These are phyloP conservation scores for Poecile atricapillus DNA, from an alignment of 2,113 vertebrate species.

Conservation along the genomic window DNA sequence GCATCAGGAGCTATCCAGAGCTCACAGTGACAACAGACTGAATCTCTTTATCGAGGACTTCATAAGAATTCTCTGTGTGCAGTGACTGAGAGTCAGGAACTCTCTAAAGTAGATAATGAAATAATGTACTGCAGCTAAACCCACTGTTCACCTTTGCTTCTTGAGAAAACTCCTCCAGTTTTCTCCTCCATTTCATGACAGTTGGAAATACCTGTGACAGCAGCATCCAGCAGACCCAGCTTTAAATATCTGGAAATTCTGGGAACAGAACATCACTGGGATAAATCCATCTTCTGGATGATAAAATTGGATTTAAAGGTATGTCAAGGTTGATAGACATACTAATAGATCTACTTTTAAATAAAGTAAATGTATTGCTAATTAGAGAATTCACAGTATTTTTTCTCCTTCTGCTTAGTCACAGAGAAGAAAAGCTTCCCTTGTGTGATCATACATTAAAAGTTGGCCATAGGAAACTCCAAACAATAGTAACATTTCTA, in stretches of 20 bases:
- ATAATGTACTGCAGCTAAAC: neutral
- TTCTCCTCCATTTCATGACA: neutral
- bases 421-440: neutral
- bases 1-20: neutral
- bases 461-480: neutral
- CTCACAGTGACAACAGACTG: neutral
- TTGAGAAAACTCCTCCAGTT: neutral
- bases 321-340: neutral
- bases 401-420: neutral
- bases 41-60: neutral
- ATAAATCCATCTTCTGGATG: neutral
- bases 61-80: neutral
- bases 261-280: neutral
- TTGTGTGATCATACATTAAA: neutral
- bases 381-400: neutral
- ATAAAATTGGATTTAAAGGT: neutral
- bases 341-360: neutral
- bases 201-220: neutral
- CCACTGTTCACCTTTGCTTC: neutral
- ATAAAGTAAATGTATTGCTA: neutral
- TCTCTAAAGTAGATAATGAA: neutral
- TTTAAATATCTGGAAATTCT: neutral
- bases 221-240: neutral
- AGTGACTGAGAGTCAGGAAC: neutral
- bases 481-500: neutral